Evolutionary conservation across 2,888 invertebrate genomes (phyloP), one percentile per base, ranked within the genome.

Genomic region (Aphrophora alni): DNA sequence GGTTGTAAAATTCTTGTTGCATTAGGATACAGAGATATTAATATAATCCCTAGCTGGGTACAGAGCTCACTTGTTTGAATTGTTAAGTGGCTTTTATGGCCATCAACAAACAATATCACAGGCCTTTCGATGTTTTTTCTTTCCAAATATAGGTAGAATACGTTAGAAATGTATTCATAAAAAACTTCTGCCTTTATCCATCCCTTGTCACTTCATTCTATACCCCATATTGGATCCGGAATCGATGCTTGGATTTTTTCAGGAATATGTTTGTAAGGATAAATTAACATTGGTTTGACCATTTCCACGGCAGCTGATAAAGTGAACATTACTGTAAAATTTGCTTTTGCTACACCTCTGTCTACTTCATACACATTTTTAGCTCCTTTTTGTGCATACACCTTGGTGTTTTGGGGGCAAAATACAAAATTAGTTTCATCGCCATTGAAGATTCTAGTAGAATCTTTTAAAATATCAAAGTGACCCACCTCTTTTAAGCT

Each of bases 301-400:
- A 85, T 81, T 68, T 83, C 80, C 59, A 87, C 88, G 81, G 85
- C 76, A 14, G 88, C 88, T 8, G 85, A 83, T 85, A 88, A 88
- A 21, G 87, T 87, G 81, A 88, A 88, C 86, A 89, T 85, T 0
- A 88, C 88, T 10, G 88, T 88, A 26, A 88, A 82, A 24, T 85
- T 86, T 4, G 85, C 83, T 85, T 88, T 89, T 27, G 82, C 83
- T 14, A 87, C 86, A 59, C 86, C 85, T 75, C 82, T 71, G 72
- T 87, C 88, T 27, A 88, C 85, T 84, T 88, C 86, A 82, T 88
- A 88, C 0, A 88, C 86, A 82, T 88, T 87, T 77, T 81, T 80
- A 5, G 28, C 28, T 10, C 71, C 77, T 82, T 51, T 83, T 75
- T 25, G 83, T 14, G 82, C 84, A 7, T 86, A 51, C 25, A 86